These are phyloP conservation scores for Grammomys dolichurus DNA, from an alignment of 2,113 vertebrate genomes.

Conservation along the genomic window DNA sequence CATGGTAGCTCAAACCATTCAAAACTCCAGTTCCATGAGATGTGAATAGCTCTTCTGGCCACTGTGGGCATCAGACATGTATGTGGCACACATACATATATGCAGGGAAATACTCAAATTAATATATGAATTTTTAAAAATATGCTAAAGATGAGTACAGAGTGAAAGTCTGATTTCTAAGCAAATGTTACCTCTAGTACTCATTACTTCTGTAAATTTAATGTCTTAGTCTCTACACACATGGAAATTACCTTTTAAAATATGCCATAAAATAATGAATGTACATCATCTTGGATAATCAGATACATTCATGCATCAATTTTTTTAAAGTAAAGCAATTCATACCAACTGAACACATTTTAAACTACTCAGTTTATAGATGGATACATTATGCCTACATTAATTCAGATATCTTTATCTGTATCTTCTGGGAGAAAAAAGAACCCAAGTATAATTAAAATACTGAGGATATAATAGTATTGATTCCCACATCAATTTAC, in stretches of 20 bases:
- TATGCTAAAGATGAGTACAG: not conserved
- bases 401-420: constrained; percentile 58
- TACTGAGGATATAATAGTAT: constrained; percentile 29
- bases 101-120: not conserved
- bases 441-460: constrained; percentile 61
- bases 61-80: not conserved
- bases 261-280: constrained; percentile 58
- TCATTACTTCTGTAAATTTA: constrained; percentile 26
- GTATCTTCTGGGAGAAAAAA: not conserved
- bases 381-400: constrained; percentile 54
- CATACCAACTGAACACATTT: constrained; percentile 30
- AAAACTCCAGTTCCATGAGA: too few relatives aligned
- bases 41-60: too few relatives aligned
- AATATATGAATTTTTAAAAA: not conserved
- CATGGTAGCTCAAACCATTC: not conserved
- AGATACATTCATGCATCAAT: constrained; percentile 28
- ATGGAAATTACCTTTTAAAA: constrained; percentile 58
- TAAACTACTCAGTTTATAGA: constrained; percentile 53
- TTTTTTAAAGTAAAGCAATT: constrained; percentile 59
- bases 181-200: not conserved
- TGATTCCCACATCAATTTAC: constrained; percentile 1
- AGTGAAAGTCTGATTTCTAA: constrained; percentile 23
- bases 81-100: not conserved
- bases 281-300: constrained; percentile 60
- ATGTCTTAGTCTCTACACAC: not conserved